phyloP scores from a whole-genome alignment of 2,113 vertebrate species.

The Sarotherodon lohbergeri region DNA sequence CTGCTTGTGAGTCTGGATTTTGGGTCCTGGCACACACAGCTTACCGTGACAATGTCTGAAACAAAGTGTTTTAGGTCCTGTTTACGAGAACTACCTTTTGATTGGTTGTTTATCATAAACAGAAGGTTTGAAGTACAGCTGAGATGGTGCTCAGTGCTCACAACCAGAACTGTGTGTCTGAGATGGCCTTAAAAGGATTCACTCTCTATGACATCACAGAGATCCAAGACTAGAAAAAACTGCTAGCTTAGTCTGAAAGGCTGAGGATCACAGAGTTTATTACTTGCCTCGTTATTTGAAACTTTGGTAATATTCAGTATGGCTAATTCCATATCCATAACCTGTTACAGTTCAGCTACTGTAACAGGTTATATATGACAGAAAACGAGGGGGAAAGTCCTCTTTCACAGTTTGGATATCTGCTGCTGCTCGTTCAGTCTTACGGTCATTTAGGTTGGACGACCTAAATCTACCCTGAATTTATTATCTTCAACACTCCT shows the following conservation, averaged over 20 bases:
- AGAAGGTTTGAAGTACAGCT: neutral
- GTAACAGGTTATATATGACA: neutral
- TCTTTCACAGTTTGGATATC: neutral
- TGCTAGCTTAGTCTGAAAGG: neutral
- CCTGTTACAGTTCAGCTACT: neutral
- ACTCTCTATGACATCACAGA: neutral
- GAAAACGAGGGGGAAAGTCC: neutral
- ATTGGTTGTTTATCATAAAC: neutral
- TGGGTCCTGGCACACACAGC: neutral
- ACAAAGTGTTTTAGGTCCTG: neutral
- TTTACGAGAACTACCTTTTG: neutral
- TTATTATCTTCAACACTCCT: neutral
- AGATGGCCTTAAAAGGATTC: neutral
- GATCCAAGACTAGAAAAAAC: neutral
- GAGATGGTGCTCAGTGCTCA: neutral
- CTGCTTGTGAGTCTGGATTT: fast-evolving
- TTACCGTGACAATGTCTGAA: neutral
- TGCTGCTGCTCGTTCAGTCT: neutral
- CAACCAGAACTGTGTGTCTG: neutral
- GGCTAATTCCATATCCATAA: neutral
- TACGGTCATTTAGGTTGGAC: fast-evolving
- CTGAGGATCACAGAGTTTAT: neutral
- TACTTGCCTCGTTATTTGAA: neutral
- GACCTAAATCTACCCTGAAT: neutral
- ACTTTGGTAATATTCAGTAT: fast-evolving